These are phyloP conservation scores for Chironomus tentans DNA, from an alignment of 2,888 invertebrate species.

Conservation along the genomic window DNA sequence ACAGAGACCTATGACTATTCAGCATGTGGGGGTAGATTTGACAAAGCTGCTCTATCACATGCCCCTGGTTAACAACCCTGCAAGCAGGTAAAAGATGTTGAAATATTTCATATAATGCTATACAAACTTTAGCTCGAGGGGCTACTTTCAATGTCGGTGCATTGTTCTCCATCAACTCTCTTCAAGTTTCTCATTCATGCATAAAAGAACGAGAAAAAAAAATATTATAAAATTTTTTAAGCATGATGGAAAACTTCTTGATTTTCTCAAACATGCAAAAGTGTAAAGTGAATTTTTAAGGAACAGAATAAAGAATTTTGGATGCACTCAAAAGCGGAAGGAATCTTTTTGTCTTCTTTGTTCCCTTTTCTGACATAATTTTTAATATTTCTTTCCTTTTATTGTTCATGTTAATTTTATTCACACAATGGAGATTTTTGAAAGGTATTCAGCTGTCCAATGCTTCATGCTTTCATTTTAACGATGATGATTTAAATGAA, in stretches of 20 bases:
- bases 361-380: background rate
- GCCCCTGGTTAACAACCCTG: too few species aligned
- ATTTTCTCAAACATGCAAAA: background rate
- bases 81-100: too few species aligned
- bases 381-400: background rate
- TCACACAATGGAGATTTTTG: too few species aligned
- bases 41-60: too few species aligned
- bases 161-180: background rate
- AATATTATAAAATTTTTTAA: background rate
- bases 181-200: background rate
- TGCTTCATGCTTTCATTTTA: too few species aligned
- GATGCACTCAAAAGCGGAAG: background rate
- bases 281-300: background rate
- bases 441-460: too few species aligned
- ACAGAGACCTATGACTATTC: too few species aligned
- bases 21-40: too few species aligned
- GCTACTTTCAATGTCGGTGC: background rate
- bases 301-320: background rate
- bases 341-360: background rate
- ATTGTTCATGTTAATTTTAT: background rate
- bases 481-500: too few species aligned
- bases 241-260: background rate
- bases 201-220: too few species aligned
- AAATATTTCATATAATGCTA: background rate
- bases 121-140: background rate